A percentile compares a stretch with the other conserved stretches of the same genome.
Evolutionary conservation across 2,888 invertebrate genomes (phyloP).

Genomic region (Mythimna lalbum): DNA sequence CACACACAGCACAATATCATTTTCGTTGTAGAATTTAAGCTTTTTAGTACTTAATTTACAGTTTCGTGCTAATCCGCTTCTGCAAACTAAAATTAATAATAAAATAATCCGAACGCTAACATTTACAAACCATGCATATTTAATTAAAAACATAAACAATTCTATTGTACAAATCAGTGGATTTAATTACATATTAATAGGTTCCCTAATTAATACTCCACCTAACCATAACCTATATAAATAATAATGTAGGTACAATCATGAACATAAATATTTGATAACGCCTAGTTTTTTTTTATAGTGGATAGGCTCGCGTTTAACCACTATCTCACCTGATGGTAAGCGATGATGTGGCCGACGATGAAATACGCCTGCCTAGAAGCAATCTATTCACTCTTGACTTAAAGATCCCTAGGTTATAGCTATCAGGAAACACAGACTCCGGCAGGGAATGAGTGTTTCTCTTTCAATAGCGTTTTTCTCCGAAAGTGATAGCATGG

Average conservation of each 20-base stretch:
- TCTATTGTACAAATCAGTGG: slow-evolving; percentile 40
- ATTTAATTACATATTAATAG: slow-evolving; percentile 46
- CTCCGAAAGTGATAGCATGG: not conserved
- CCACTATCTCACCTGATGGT: too few relatives aligned
- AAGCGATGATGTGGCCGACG: too few relatives aligned
- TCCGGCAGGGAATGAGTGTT: too few relatives aligned
- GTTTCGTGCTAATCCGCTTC: not conserved
- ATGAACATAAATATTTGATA: not conserved
- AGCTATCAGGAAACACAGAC: too few relatives aligned
- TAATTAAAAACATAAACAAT: slow-evolving; percentile 47
- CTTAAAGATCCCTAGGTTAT: too few relatives aligned
- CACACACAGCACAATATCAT: not conserved
- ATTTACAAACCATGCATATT: slow-evolving; percentile 25
- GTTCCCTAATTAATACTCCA: slow-evolving; percentile 31
- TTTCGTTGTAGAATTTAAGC: not conserved
- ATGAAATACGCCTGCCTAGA: too few relatives aligned
- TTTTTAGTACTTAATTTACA: not conserved
- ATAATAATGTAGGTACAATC: slow-evolving; percentile 58
- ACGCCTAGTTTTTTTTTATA: too few relatives aligned
- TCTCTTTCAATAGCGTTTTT: too few relatives aligned
- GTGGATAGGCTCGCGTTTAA: too few relatives aligned
- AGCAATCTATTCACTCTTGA: too few relatives aligned
- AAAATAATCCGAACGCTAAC: slow-evolving; percentile 17
- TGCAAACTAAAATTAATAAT: slow-evolving; percentile 33
- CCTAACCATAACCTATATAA: slow-evolving; percentile 34